Base-by-base conservation (phyloP, 2,113 vertebrate species). In the Hyperopisus bebe region DNA sequence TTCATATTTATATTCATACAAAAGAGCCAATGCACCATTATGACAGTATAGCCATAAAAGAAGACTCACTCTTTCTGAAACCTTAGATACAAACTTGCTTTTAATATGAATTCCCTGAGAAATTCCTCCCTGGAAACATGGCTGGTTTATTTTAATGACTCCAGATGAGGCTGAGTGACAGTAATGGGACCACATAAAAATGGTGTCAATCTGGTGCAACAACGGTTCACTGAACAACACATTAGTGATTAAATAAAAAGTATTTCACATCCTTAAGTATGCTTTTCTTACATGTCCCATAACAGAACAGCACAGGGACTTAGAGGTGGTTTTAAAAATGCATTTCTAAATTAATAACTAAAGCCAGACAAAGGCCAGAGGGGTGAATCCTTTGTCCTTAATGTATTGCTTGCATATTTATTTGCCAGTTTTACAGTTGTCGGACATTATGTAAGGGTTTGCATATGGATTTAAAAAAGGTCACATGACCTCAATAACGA, bases 111-210 rank as follows among this genome's bases (percentile, higher is more conserved):
- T 91, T 91, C 91, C 85, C 91, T 89, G 77, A 93, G 91, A 92
- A 92, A 92, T 92, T 94, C 92, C 58, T 70, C 80, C 83, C 91
- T 91, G 92, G 93, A 94, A 94, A 94, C 91, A 92, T 93, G 92
- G 94, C 94, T 94, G 93, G 94, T 95, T 95, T 94, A 94, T 94
- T 96, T 94, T 94, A 95, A 95, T 93, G 94, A 93, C 92, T 90
- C 58, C 90, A 93, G 74, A 94, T 94, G 92, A 93, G 92, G 91
- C 91, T 95, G 95, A 94, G 91, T 95, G 94, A 94, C 95, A 95
- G 93, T 95, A 96, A 96, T 95, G 93, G 94, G 90, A 88, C 89
- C 80, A 88, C 48, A 89, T 94, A 94, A 95, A 94, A 94, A 94
- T 93, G 90, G 93, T 94, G 94, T 95, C 94, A 95, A 94, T 95